Evolutionary conservation across 2,797 vertebrate genomes (phyloP).

Genomic region (Vespertilio murinus): DNA sequence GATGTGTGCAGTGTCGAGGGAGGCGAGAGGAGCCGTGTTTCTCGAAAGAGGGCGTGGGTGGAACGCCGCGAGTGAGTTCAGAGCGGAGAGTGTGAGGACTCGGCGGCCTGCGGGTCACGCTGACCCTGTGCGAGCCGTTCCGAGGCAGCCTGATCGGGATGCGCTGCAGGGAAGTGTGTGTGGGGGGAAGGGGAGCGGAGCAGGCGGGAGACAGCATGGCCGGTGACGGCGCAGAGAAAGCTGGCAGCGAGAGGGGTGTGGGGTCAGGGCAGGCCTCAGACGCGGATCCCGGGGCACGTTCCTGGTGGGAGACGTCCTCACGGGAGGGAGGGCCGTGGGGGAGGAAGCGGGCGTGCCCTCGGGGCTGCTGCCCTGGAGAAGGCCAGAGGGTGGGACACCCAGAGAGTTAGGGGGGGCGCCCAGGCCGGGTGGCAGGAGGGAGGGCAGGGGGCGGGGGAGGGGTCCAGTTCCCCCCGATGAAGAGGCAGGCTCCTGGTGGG

Average conservation of each 20-base stretch:
- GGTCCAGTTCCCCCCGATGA: neutral
- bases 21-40: neutral
- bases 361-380: neutral
- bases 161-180: neutral
- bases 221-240: neutral
- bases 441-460: rapidly evolving
- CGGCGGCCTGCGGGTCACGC: too few species aligned
- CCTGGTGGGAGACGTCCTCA: neutral
- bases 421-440: neutral
- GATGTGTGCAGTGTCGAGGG: too few species aligned
- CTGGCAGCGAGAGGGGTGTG: neutral
- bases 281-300: neutral
- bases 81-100: neutral
- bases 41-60: neutral
- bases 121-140: neutral
- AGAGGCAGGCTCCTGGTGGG: neutral
- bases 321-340: rapidly evolving
- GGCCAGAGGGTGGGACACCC: neutral
- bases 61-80: neutral
- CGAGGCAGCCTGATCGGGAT: too few species aligned
- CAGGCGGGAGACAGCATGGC: too few species aligned
- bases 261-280: neutral
- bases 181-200: neutral
- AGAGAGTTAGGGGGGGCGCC: neutral
- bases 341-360: neutral